Evolutionary conservation across 2,113 vertebrate species (phyloP).

Genomic region (Austrofundulus limnaeus): DNA sequence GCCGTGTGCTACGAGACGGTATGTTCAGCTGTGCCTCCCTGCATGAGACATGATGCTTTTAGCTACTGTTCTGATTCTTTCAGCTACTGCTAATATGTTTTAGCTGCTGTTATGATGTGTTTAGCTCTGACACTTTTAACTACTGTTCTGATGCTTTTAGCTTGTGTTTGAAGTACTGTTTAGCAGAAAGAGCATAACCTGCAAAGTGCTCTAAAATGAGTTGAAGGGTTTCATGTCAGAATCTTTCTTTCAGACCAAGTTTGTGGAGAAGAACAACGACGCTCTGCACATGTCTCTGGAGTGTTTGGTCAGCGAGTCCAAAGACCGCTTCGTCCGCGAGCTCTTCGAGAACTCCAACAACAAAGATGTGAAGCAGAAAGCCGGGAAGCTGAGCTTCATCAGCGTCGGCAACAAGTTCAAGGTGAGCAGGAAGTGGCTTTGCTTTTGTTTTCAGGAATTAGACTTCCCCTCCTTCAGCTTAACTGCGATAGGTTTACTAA

Average conservation of each 20-base stretch:
- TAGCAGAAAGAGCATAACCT: too few relatives aligned
- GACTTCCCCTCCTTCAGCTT: neutral
- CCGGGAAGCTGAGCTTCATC: slow-evolving; percentile 96
- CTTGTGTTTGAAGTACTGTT: too few relatives aligned
- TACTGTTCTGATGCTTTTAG: too few relatives aligned
- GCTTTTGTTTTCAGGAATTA: too few relatives aligned
- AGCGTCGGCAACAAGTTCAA: slow-evolving; percentile 99
- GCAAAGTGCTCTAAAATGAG: too few relatives aligned
- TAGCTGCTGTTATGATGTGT: too few relatives aligned
- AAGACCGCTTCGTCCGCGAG: slow-evolving; percentile 88
- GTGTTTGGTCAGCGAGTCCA: slow-evolving; percentile 92
- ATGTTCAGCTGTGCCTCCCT: too few relatives aligned
- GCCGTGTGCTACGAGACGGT: slow-evolving; percentile 99
- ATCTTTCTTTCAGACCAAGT: slow-evolving; percentile 84
- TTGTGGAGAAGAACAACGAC: slow-evolving; percentile 99
- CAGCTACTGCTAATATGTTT: too few relatives aligned
- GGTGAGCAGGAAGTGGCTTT: slow-evolving; percentile 68
- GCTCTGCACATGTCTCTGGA: slow-evolving; percentile 98
- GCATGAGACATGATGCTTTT: too few relatives aligned
- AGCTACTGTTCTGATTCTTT: too few relatives aligned
- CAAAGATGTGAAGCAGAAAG: slow-evolving; percentile 92
- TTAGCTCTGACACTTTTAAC: neutral
- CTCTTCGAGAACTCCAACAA: slow-evolving; percentile 90
- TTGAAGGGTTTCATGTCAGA: too few relatives aligned
- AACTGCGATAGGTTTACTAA: too few relatives aligned